These are phyloP conservation scores for Notodonta dromedarius DNA, from an alignment of 2,888 invertebrate species.

Conservation along the genomic window DNA sequence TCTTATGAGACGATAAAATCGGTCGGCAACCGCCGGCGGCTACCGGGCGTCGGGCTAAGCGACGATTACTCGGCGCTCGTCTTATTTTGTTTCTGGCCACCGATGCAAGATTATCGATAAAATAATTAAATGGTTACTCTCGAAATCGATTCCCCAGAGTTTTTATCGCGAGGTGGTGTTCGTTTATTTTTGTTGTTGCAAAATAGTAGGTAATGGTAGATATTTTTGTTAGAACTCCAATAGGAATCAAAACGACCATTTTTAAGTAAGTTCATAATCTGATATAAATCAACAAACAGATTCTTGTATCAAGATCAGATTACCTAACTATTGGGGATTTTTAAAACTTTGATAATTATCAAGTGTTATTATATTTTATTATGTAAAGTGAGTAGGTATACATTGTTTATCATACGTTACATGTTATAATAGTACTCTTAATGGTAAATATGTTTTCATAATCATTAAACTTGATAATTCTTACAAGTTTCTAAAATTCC, in stretches of 20 bases:
- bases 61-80: conserved; percentile 78
- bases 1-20: conserved; percentile 83
- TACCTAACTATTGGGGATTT: too few relatives aligned
- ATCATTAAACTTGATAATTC: too few relatives aligned
- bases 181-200: conserved; percentile 73
- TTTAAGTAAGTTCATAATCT: too few relatives aligned
- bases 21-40: conserved; percentile 77
- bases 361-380: too few relatives aligned
- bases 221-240: neutral
- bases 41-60: conserved; percentile 82
- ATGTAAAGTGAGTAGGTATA: too few relatives aligned
- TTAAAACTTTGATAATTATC: too few relatives aligned
- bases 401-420: too few relatives aligned
- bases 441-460: too few relatives aligned
- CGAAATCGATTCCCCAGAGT: conserved; percentile 83
- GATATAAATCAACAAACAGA: too few relatives aligned
- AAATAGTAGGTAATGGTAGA: conserved; percentile 47
- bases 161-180: conserved; percentile 79
- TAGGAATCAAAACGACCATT: neutral
- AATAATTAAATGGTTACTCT: conserved; percentile 85
- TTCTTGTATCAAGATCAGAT: too few relatives aligned
- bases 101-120: conserved; percentile 83
- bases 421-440: too few relatives aligned
- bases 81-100: conserved; percentile 72
- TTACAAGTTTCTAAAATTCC: too few relatives aligned